Evolutionary conservation across 2,113 vertebrate genomes (phyloP), one percentile per base, ranked within the genome.

Genomic region (Grammomys dolichurus): DNA sequence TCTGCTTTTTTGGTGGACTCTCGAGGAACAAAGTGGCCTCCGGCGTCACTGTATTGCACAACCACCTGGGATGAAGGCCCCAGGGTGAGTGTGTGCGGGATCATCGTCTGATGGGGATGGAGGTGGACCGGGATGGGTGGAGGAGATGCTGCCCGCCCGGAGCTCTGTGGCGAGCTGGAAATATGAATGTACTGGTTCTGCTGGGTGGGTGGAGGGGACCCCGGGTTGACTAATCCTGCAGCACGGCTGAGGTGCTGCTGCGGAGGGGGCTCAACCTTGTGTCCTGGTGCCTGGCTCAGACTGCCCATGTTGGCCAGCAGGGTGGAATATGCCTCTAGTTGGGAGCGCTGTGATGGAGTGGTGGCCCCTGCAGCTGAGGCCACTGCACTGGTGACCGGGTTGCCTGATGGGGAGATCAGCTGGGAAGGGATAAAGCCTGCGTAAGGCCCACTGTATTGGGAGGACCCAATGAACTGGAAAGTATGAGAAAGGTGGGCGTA

Each of bases 141-240:
- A 86, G 99, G 98, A 31, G 99, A 99, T 91, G 99, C 97, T 3
- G 99, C 98, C 97, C 99, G 99, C 93, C 99, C 98, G 0, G 98
- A 96, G 97, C 98, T 98, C 96, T 99, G 98, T 14, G 99, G 99
- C 43, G 99, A 99, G 96, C 99, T 98, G 97, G 99, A 99, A 97
- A 99, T 99, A 94, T 99, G 99, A 95, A 99, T 99, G 69, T 99
- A 99, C 97, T 99, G 99, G 98, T 98, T 99, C 98, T 98, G 99
- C 97, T 97, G 99, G 96, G 93, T 96, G 86, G 99, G 98, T 90
- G 99, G 98, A 51, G 99, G 98, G 96, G 98, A 97, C 82, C 98
- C 98, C 1, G 99, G 98, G 17, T 99, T 96, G 2, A 99, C 98
- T 67, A 99, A 98, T 91, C 99, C 99, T 7, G 99, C 99, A 0